phyloP scores from a whole-genome alignment of 2,113 vertebrate genomes.

The Ptilorrhoa leucosticta region DNA sequence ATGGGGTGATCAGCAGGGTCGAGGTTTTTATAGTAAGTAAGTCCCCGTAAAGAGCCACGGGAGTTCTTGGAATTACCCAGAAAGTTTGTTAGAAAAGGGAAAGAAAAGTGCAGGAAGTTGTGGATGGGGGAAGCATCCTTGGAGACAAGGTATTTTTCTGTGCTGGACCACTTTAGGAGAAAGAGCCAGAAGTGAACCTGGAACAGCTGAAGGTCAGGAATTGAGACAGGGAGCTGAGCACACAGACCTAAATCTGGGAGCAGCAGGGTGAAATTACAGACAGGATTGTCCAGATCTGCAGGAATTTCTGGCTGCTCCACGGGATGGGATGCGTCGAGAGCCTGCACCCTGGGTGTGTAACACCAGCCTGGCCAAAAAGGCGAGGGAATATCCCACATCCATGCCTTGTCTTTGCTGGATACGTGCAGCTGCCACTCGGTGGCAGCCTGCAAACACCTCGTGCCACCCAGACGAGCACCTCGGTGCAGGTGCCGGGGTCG shows the following conservation, averaged over 20 bases:
- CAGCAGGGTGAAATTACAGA: neutral
- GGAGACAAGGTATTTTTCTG: neutral
- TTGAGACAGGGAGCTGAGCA: neutral
- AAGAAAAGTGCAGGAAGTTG: neutral
- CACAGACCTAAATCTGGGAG: neutral
- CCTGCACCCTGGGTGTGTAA: accelerated
- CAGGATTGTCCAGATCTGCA: neutral
- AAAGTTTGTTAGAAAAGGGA: neutral
- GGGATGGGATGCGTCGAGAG: neutral
- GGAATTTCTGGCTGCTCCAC: neutral
- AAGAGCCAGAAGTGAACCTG: neutral
- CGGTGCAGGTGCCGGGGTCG: neutral
- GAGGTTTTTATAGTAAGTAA: neutral
- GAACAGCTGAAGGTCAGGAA: neutral
- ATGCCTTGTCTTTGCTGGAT: neutral
- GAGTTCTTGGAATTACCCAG: neutral
- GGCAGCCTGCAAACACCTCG: slow-evolving; percentile 21
- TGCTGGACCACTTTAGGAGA: neutral
- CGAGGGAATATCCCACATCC: neutral
- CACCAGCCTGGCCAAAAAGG: neutral
- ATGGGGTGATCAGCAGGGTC: neutral
- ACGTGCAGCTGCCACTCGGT: slow-evolving; percentile 18
- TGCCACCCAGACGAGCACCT: neutral
- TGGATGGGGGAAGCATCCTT: neutral
- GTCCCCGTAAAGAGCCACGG: neutral